Base-by-base conservation (phyloP, 2,888 invertebrate species). In the Acrobasis repandana region DNA sequence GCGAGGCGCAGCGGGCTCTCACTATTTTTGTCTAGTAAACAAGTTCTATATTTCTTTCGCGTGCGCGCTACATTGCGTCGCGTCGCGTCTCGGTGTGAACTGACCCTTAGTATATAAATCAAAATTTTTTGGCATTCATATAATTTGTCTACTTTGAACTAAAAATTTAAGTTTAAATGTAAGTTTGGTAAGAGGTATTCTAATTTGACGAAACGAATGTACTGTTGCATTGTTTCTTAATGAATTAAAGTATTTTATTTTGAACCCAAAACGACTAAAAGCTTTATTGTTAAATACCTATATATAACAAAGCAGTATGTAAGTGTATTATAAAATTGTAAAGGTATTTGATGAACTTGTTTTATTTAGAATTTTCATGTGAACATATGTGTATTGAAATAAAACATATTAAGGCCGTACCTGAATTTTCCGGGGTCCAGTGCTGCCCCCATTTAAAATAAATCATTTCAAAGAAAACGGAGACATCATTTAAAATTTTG, bases 321-420 rank as follows among this genome's bases (percentile, higher is more conserved):
- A 33, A 43, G 43, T 60, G 62, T 65, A 64, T 59, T 66, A 65
- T 64, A 67, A 64, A 66, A 67, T 64, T 69, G 67, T 71, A 68
- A 64, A 66, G 58, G 15, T 18, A 33, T 28, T 56, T 15, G 15
- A 34, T 33, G 6, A 20, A 20, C 18, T 57, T 57, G 28, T 28
- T n/a, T n/a, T 57, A n/a, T 28, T 57, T 46, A 43, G 46, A 15
- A 14, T 43, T 38, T 15, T 48, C 47, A 34, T 16, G 57, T 33
- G 48, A 36, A 48, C 34, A 34, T 34, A 28, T 34, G 50, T 28
- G 18, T 14, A 18, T 49, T 18, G 4, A 20, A 20, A 15, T 46
- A 9, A 57, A 57, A 36, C 16, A 33, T 15, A 33, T 43, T 33
- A n/a, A n/a, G n/a, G n/a, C n/a, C n/a, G n/a, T n/a, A n/a, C n/a